These are phyloP conservation scores for Lophura swinhoii DNA, from an alignment of 2,797 vertebrate species.

Conservation along the genomic window DNA sequence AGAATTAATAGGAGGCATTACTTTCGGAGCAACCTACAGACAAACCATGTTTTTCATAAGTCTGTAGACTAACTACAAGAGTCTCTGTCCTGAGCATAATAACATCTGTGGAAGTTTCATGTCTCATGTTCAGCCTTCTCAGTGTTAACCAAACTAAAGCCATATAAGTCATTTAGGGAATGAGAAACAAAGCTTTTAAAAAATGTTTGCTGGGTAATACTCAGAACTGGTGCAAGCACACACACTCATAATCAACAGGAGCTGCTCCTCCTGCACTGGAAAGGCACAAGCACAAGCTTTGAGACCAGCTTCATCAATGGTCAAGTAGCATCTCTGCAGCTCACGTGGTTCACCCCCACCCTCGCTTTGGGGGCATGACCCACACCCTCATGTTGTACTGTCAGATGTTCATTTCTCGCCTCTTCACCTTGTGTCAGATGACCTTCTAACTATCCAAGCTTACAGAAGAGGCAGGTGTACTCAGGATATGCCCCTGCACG, in stretches of 20 bases:
- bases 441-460: background rate
- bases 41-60: rapidly evolving
- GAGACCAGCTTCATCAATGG: background rate
- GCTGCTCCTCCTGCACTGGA: background rate
- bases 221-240: background rate
- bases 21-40: background rate
- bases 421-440: background rate
- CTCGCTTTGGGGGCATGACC: background rate
- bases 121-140: background rate
- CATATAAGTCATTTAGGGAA: background rate
- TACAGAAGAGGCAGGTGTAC: too few species aligned
- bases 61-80: background rate
- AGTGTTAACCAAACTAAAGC: rapidly evolving
- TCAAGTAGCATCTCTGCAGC: rapidly evolving
- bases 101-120: background rate
- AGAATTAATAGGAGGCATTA: too few species aligned
- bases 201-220: background rate
- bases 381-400: rapidly evolving
- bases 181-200: too few species aligned
- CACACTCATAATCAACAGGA: rapidly evolving
- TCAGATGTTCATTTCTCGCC: background rate
- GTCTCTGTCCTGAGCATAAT: rapidly evolving
- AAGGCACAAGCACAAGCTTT: background rate
- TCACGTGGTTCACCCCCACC: background rate
- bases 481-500: background rate